Evolutionary conservation across 2,113 vertebrate species (phyloP).

Genomic region (Origma solitaria): DNA sequence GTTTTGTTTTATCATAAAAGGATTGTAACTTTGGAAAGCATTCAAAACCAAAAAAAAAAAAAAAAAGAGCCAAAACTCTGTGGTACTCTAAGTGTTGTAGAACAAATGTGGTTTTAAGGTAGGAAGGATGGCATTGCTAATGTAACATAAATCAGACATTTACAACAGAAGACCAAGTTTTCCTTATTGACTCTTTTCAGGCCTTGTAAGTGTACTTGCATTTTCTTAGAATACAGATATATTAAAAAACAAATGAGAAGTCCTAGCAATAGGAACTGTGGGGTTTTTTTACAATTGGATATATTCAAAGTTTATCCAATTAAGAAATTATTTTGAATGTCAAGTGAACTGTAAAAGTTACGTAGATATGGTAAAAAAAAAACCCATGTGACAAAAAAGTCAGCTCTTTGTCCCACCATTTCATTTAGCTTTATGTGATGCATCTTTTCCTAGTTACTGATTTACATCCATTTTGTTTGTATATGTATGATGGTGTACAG

Average conservation of each 20-base stretch:
- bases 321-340: not conserved
- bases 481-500: not conserved
- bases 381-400: not conserved
- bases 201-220: not conserved
- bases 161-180: not conserved
- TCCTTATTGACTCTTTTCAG: not conserved
- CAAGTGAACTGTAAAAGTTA: not conserved
- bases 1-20: not conserved
- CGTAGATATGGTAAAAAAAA: fast-evolving
- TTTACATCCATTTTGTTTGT: not conserved
- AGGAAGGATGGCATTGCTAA: not conserved
- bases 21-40: not conserved
- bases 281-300: not conserved
- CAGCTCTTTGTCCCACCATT: not conserved
- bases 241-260: not conserved
- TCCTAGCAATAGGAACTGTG: not conserved
- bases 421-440: not conserved
- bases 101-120: not conserved
- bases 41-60: not conserved
- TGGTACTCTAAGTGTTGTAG: not conserved
- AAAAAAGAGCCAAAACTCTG: fast-evolving
- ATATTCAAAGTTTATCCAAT: not conserved
- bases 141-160: not conserved
- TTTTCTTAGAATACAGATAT: not conserved
- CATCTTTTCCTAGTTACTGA: not conserved